Evolutionary conservation across 2,888 invertebrate genomes (phyloP).

Genomic region (Stenodema calcarata): DNA sequence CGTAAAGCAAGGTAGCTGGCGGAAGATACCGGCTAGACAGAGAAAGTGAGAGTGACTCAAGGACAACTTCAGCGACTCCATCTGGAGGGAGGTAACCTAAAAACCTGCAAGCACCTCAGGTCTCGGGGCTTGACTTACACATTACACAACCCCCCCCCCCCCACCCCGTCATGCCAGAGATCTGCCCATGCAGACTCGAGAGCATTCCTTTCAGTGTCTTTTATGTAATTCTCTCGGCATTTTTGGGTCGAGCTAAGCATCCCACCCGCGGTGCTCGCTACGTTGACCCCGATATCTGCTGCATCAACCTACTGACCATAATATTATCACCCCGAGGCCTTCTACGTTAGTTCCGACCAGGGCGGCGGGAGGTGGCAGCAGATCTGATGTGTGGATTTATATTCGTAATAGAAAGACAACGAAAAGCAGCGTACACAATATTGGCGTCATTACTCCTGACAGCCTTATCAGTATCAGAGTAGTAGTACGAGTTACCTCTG

Average conservation of each 20-base stretch:
- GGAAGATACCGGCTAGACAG: slow-evolving; percentile 10
- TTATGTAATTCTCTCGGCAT: not conserved
- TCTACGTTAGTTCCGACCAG: not conserved
- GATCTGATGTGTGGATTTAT: not conserved
- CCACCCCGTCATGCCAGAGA: not conserved
- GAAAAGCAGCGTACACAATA: too few relatives aligned
- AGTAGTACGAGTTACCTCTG: too few relatives aligned
- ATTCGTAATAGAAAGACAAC: not conserved
- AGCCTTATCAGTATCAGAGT: too few relatives aligned
- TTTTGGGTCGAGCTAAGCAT: not conserved
- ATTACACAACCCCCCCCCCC: not conserved
- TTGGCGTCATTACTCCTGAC: too few relatives aligned
- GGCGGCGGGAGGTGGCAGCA: not conserved
- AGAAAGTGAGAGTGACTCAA: slow-evolving; percentile 5
- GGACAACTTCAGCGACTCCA: not conserved
- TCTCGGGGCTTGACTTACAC: not conserved
- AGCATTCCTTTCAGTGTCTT: slow-evolving; percentile 8
- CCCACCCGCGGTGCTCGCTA: not conserved
- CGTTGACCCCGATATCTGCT: not conserved
- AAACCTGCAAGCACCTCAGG: slow-evolving; percentile 1
- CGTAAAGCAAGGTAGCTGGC: slow-evolving; percentile 16
- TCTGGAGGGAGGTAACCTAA: slow-evolving; percentile 3
- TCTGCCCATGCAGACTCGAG: not conserved
- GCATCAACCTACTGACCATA: slow-evolving; percentile 7
- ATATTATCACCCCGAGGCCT: not conserved